Conservation (phyloP, 1,140 invertebrate genomes). For the Popillia japonica region DNA sequence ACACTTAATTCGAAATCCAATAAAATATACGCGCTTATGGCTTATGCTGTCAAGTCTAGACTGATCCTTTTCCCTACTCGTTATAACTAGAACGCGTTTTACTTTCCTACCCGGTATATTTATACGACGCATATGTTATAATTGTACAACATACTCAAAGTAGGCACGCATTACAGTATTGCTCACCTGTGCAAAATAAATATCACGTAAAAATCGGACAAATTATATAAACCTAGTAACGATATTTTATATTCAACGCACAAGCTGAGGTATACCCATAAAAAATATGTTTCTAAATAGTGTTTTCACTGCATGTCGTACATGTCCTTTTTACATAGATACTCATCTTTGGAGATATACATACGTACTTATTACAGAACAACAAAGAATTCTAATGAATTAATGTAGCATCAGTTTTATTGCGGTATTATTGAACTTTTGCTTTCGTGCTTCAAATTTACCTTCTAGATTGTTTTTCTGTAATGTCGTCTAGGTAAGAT, state of each 20-base stretch:
- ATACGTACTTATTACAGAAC: slow-evolving; percentile 2
- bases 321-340: slow-evolving; percentile 27
- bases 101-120: no score
- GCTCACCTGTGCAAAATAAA: slow-evolving; percentile 5
- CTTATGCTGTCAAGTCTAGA: no score
- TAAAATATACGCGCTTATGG: no score
- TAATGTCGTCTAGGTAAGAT: neutral
- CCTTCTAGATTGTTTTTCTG: neutral
- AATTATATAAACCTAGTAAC: slow-evolving; percentile 16
- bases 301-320: slow-evolving; percentile 31
- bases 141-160: neutral
- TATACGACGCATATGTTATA: no score
- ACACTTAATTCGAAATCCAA: no score
- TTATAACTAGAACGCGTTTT: no score
- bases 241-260: slow-evolving; percentile 26
- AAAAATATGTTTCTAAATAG: slow-evolving; percentile 33
- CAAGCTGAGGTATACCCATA: slow-evolving; percentile 19
- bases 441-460: neutral
- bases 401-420: slow-evolving; percentile 28
- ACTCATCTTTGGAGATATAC: slow-evolving; percentile 28
- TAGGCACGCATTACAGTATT: neutral
- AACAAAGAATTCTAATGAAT: slow-evolving; percentile 32
- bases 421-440: slow-evolving; percentile 30
- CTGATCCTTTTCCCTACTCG: no score
- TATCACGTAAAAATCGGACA: slow-evolving; percentile 25